Conservation (phyloP, 2,797 vertebrate species). For the Pelobates cultripes region DNA sequence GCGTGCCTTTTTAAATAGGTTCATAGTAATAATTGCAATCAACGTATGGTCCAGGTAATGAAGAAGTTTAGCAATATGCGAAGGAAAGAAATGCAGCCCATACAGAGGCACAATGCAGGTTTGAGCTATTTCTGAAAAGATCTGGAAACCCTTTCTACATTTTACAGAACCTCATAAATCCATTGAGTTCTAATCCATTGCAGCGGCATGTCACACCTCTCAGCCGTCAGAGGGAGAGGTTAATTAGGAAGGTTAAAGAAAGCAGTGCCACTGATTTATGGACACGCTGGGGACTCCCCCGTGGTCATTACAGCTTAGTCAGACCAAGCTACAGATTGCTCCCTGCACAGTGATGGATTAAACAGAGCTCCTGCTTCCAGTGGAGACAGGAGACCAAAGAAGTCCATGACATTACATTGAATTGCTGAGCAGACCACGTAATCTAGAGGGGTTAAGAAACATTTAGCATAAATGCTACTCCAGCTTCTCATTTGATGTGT, state of each 20-base stretch:
- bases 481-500: slow-evolving; percentile 2
- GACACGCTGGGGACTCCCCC: slow-evolving; percentile 64
- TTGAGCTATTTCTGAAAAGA: no score
- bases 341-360: slow-evolving; percentile 59
- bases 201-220: slow-evolving; percentile 68
- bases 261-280: slow-evolving; percentile 74
- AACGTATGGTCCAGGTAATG: no score
- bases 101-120: no score
- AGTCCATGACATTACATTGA: neutral
- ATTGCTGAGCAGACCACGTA: neutral
- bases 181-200: slow-evolving; percentile 71
- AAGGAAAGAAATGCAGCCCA: no score
- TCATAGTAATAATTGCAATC: no score
- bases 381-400: slow-evolving; percentile 1
- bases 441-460: slow-evolving; percentile 21
- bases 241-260: slow-evolving; percentile 79
- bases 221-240: slow-evolving; percentile 76
- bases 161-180: slow-evolving; percentile 70
- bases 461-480: slow-evolving; percentile 14
- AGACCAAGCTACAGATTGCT: slow-evolving; percentile 59
- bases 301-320: slow-evolving; percentile 59
- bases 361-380: slow-evolving; percentile 31
- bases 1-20: no score
- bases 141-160: slow-evolving; percentile 10
- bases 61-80: no score